Evolutionary conservation across 2,113 vertebrate genomes (phyloP).

Genomic region (Nothocercus julius): DNA sequence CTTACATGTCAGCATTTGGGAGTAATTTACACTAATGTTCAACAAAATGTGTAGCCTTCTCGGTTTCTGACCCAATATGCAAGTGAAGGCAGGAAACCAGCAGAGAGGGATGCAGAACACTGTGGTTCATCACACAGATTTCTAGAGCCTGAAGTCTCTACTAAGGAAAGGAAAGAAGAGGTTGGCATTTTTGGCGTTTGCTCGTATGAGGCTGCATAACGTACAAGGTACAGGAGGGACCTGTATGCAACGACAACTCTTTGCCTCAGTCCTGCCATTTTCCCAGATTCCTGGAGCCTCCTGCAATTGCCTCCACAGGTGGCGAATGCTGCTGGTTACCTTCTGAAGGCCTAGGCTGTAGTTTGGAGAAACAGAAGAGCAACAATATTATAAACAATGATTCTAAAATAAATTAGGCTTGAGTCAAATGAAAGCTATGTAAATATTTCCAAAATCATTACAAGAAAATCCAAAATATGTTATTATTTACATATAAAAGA

Average conservation of each 20-base stretch:
- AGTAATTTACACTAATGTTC: not conserved
- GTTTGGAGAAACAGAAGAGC: not conserved
- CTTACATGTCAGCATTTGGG: not conserved
- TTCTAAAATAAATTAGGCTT: not conserved
- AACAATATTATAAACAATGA: not conserved
- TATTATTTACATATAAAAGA: not conserved
- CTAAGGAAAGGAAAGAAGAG: not conserved
- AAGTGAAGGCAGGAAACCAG: not conserved
- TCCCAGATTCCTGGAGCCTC: not conserved
- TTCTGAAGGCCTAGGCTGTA: not conserved
- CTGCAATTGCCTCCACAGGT: not conserved
- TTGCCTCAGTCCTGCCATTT: not conserved
- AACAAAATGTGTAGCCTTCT: not conserved
- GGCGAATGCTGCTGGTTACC: not conserved
- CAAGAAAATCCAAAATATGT: not conserved
- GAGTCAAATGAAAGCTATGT: not conserved
- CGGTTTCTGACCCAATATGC: fast-evolving
- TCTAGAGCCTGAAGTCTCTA: not conserved
- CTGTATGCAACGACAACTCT: not conserved
- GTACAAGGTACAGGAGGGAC: fast-evolving
- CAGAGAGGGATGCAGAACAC: not conserved
- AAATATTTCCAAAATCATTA: not conserved
- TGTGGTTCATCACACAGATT: fast-evolving
- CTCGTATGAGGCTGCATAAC: not conserved
- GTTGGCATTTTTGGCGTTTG: not conserved